Evolutionary conservation across 1,140 invertebrate genomes (phyloP).

Genomic region (Drosophila kohkoa): DNA sequence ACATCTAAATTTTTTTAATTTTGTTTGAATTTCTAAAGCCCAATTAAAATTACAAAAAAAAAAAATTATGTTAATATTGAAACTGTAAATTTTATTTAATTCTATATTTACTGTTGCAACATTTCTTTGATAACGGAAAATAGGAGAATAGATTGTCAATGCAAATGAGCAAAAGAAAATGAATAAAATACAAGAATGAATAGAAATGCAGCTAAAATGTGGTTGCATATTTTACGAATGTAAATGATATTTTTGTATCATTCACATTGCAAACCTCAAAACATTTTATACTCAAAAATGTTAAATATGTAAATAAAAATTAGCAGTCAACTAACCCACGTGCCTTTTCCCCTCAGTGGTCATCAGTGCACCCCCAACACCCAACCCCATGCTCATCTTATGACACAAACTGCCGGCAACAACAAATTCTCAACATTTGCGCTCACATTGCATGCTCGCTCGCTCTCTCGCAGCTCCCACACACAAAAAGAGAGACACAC

Average conservation of each 20-base stretch:
- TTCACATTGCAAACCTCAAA: slow-evolving; percentile 43
- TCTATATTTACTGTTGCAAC: too few species aligned
- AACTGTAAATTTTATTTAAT: too few species aligned
- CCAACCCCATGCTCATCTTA: not conserved
- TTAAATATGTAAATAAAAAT: slow-evolving; percentile 58
- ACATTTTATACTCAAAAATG: slow-evolving; percentile 38
- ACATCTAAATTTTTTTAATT: too few species aligned
- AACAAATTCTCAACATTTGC: slow-evolving; percentile 46
- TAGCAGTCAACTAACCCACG: slow-evolving; percentile 40
- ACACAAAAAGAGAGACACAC: slow-evolving; percentile 5
- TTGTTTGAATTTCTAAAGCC: too few species aligned
- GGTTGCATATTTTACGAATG: slow-evolving; percentile 35
- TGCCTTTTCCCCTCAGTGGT: slow-evolving; percentile 24
- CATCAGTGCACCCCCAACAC: slow-evolving; percentile 13
- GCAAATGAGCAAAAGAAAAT: not conserved
- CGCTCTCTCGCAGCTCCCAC: slow-evolving; percentile 28
- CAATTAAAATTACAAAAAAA: too few species aligned
- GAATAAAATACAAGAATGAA: too few species aligned
- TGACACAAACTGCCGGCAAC: slow-evolving; percentile 17
- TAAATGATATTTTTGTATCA: slow-evolving; percentile 44
- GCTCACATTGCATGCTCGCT: slow-evolving; percentile 28
- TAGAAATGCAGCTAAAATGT: slow-evolving; percentile 10
- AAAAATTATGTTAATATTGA: too few species aligned
- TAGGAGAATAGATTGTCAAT: slow-evolving; percentile 3
- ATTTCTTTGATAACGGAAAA: too few species aligned